Evolutionary conservation across 2,113 vertebrate genomes (phyloP).

Genomic region (Silurus asotus): DNA sequence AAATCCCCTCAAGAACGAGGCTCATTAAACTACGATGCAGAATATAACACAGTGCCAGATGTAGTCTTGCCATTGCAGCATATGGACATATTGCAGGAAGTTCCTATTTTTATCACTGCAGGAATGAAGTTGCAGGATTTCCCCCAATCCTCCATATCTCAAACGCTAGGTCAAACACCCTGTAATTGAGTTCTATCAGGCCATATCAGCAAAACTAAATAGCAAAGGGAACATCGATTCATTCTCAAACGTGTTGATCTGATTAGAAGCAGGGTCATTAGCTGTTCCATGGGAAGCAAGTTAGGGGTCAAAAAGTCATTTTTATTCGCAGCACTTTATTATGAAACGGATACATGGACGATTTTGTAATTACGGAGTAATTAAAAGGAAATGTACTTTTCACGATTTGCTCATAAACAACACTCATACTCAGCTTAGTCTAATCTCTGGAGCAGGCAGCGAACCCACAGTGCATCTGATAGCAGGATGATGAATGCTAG

Average conservation of each 20-base stretch:
- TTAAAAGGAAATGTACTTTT: slow-evolving; percentile 20
- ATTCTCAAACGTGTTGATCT: slow-evolving; percentile 29
- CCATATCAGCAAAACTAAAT: slow-evolving; percentile 29
- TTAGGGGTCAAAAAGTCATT: slow-evolving; percentile 16
- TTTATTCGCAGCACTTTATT: slow-evolving; percentile 44
- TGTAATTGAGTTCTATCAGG: slow-evolving; percentile 47
- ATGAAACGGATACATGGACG: slow-evolving; percentile 36
- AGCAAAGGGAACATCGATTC: slow-evolving; percentile 6
- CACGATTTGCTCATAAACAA: slow-evolving; percentile 32
- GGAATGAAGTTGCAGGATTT: not conserved
- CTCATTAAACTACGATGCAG: slow-evolving; percentile 43
- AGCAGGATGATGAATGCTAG: slow-evolving; percentile 50
- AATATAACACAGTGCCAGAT: not conserved
- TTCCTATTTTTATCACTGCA: slow-evolving; percentile 14
- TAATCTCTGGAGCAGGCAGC: slow-evolving; percentile 36
- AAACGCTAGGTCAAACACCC: slow-evolving; percentile 33
- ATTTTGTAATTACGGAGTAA: slow-evolving; percentile 45
- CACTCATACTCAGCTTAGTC: slow-evolving; percentile 9
- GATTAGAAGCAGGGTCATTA: slow-evolving; percentile 45
- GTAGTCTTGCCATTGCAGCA: not conserved
- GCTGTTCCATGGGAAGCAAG: not conserved
- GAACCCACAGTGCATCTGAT: not conserved
- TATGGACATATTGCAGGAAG: slow-evolving; percentile 11
- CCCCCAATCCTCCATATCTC: not conserved
- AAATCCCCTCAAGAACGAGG: slow-evolving; percentile 36